phyloP scores from a whole-genome alignment of 1,140 invertebrate genomes.

The Protaetia brevitarsis region DNA sequence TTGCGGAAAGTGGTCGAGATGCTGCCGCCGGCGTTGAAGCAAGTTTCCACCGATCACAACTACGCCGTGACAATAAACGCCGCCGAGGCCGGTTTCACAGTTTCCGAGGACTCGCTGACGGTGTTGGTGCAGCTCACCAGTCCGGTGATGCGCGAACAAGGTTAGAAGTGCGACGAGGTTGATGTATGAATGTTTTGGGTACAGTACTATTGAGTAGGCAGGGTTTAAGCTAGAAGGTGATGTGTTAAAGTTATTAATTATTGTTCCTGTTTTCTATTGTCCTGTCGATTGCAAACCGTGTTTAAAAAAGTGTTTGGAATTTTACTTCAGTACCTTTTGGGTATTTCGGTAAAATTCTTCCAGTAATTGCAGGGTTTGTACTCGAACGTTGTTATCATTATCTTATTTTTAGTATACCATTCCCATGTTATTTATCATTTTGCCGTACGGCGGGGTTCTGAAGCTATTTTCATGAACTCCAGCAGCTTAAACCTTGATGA shows the following conservation, averaged over 20 bases:
- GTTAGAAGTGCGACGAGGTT: slow-evolving; percentile 33
- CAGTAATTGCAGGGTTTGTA: background rate
- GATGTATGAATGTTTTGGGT: slow-evolving; percentile 23
- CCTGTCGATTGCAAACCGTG: background rate
- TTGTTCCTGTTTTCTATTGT: background rate
- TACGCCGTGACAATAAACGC: slow-evolving; percentile 82
- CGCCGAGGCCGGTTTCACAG: slow-evolving; percentile 82
- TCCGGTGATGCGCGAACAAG: slow-evolving; percentile 79
- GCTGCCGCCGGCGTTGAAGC: slow-evolving; percentile 75
- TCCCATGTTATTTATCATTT: no score
- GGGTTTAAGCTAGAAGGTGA: slow-evolving; percentile 45
- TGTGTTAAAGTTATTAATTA: no score
- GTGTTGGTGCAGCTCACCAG: slow-evolving; percentile 92
- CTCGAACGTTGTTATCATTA: no score
- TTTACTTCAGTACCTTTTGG: background rate
- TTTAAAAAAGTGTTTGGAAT: background rate
- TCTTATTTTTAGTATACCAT: no score
- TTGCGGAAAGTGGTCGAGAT: slow-evolving; percentile 82
- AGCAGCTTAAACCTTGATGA: slow-evolving; percentile 47
- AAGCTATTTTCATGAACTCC: background rate
- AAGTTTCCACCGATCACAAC: slow-evolving; percentile 72
- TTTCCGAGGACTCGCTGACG: slow-evolving; percentile 70
- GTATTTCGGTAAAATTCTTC: background rate
- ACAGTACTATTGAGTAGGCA: slow-evolving; percentile 38
- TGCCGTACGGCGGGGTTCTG: background rate